Percentiles rank a stretch among this genome's conserved stretches.
Conservation (phyloP, 2,797 vertebrate genomes). For the Aulostomus chinensis region DNA sequence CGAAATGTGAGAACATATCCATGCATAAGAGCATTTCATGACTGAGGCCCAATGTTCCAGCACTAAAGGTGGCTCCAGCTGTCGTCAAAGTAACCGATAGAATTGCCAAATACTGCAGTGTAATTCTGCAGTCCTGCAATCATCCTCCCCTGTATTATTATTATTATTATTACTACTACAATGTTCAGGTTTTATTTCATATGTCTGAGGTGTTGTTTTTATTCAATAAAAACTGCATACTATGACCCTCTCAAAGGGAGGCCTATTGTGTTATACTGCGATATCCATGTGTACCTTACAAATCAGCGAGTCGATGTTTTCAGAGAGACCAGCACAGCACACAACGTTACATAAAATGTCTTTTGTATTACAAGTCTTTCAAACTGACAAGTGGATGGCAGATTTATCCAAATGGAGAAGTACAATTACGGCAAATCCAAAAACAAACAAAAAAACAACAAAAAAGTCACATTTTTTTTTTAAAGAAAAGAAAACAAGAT, state of each 20-base stretch:
- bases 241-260: no score
- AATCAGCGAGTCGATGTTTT: not conserved
- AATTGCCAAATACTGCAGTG: no score
- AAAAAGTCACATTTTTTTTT: constrained; percentile 75
- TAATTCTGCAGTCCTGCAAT: no score
- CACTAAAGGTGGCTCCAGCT: no score
- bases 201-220: no score
- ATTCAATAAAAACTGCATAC: constrained; percentile 1
- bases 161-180: no score
- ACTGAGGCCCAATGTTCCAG: no score
- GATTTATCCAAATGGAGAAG: constrained; percentile 79
- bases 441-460: constrained; percentile 36
- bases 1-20: no score
- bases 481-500: constrained; percentile 35
- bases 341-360: constrained; percentile 82
- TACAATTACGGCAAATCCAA: constrained; percentile 79
- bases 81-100: no score
- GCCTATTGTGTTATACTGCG: not conserved
- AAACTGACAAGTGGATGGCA: constrained; percentile 83
- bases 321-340: constrained; percentile 66
- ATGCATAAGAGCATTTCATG: no score
- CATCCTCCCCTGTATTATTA: no score
- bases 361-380: constrained; percentile 91
- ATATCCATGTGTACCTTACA: not conserved
- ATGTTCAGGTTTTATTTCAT: no score